A percentile compares a stretch with the other conserved stretches of the same genome.
Conservation (phyloP, 2,113 vertebrate species). For the Cyprinodon brontotheroides region DNA sequence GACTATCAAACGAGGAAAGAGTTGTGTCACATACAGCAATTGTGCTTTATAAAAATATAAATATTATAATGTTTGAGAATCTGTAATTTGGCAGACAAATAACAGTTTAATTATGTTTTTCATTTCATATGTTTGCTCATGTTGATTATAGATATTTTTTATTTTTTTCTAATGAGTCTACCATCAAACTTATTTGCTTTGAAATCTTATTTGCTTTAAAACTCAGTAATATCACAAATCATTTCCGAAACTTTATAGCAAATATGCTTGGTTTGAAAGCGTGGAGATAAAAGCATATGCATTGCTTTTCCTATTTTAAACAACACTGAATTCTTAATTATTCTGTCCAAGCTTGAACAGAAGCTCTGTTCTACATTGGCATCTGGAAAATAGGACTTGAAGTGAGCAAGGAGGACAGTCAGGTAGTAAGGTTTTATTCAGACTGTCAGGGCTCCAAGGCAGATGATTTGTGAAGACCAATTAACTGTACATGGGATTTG, state of each 20-base stretch:
- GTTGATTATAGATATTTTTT: background rate
- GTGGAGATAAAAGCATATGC: constrained; percentile 1
- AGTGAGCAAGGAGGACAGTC: constrained; percentile 38
- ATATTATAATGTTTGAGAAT: background rate
- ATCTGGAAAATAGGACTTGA: constrained; percentile 29
- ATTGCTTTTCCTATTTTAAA: constrained; percentile 40
- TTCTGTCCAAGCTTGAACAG: constrained; percentile 15
- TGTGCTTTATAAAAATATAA: background rate
- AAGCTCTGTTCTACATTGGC: constrained; percentile 21
- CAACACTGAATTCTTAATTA: constrained; percentile 13
- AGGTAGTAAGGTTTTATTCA: constrained; percentile 35
- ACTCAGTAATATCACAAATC: too few relatives aligned
- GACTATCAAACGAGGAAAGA: background rate
- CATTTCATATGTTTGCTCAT: background rate
- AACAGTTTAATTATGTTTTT: background rate
- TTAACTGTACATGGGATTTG: constrained; percentile 39
- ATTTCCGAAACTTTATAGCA: background rate
- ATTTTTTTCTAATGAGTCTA: background rate
- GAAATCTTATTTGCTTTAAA: too few relatives aligned
- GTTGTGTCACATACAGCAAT: background rate
- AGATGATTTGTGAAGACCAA: constrained; percentile 44
- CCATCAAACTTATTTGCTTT: background rate
- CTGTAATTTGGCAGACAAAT: background rate
- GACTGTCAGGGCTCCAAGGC: constrained; percentile 38
- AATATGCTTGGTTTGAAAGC: constrained; percentile 19